Base-by-base conservation (phyloP, 1,140 invertebrate species). In the Ooceraea biroi region DNA sequence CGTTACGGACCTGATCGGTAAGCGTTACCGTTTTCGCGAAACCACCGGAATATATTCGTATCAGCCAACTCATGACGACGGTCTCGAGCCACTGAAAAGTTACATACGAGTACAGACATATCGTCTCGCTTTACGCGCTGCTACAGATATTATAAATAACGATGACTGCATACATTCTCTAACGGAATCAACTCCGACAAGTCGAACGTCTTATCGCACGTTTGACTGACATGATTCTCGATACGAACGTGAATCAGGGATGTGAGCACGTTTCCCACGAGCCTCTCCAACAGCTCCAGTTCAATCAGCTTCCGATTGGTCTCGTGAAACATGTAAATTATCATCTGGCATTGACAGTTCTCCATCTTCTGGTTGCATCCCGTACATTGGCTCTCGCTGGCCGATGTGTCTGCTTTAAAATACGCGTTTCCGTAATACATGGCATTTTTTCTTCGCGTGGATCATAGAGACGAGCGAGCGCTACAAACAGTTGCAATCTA, bases 181-280 rank as follows among this genome's bases (percentile, higher is more conserved):
- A 98, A 93, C 61, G 95, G 94, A 5, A 93, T 91, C 41, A 98
- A 95, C 88, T 97, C 97, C 0, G 97, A 97, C 14, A 96, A 96
- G 94, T 98, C 97, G 94, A 98, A 98, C 84, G 96, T 97, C 68
- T 97, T 97, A 90, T 97, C 96, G 90, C 98, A 98, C 0, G 96
- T 96, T 85, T 96, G 96, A 89, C 96, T 95, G 10, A 98, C 97
- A 90, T 98, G 97, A 88, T 95, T 95, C 92, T 97, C 96, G 68
- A 98, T 98, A 88, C 97, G 96, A 84, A 96, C 93, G 90, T 98
- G 97, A 65, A 98, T 97, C 61, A 98, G 95, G 63, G 96, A 96
- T 11, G 97, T 98, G 10, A 98, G 94, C 5, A 97, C 96, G 92
- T 97, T 97, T 7, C 97, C 97, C 3, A 97, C 96, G 4, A 98